A percentile compares a stretch with the other conserved stretches of the same genome.
Conservation (phyloP, 2,113 vertebrate species). For the Larimichthys crocea region DNA sequence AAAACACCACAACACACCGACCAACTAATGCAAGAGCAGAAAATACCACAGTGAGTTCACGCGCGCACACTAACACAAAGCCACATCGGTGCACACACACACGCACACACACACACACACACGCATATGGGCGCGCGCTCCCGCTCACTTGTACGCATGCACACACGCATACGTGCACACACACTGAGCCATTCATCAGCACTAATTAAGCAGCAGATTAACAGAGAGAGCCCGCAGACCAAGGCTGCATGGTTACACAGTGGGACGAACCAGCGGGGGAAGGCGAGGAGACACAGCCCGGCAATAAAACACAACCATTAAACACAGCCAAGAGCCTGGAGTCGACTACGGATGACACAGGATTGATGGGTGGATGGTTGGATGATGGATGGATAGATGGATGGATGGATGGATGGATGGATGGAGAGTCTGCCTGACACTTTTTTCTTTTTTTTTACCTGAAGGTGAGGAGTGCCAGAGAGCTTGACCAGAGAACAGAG, state of each 20-base stretch:
- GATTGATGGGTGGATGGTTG: constrained; percentile 50
- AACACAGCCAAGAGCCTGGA: constrained; percentile 74
- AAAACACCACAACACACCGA: constrained; percentile 10
- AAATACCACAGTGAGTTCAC: constrained; percentile 43
- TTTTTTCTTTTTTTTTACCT: constrained; percentile 87
- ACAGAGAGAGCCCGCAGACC: constrained; percentile 78
- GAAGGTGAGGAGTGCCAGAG: constrained; percentile 92
- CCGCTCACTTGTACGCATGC: not conserved
- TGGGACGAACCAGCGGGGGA: constrained; percentile 67
- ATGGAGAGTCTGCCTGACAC: constrained; percentile 41
- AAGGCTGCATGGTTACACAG: constrained; percentile 69
- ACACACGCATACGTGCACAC: constrained; percentile 23
- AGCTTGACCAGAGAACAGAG: constrained; percentile 90
- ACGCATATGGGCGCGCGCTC: constrained; percentile 13
- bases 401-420: constrained; percentile 44
- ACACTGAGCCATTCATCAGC: constrained; percentile 78
- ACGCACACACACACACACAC: constrained; percentile 22
- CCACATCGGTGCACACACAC: constrained; percentile 18
- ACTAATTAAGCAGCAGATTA: constrained; percentile 85
- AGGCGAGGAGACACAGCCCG: constrained; percentile 57
- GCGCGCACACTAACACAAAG: constrained; percentile 16
- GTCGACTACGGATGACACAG: constrained; percentile 56
- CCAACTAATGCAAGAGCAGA: constrained; percentile 43
- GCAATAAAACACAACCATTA: constrained; percentile 71
- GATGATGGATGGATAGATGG: constrained; percentile 52